Evolutionary conservation across 1,140 invertebrate genomes (phyloP).

Genomic region (Chrysoperla carnea): DNA sequence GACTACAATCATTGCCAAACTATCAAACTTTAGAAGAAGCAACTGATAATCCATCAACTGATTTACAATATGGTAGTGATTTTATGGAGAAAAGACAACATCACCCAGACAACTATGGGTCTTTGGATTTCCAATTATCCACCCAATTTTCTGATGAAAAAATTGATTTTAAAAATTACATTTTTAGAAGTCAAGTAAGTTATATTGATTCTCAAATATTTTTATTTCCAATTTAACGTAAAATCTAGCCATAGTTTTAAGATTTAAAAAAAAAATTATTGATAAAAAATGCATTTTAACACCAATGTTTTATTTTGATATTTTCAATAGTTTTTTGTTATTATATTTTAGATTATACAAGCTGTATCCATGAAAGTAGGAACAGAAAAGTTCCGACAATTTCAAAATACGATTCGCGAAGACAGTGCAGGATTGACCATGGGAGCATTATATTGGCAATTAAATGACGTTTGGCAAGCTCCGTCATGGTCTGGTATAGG

Average conservation of each 20-base stretch:
- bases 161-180: constrained; percentile 31
- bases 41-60: constrained; percentile 25
- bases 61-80: constrained; percentile 39
- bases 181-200: constrained; percentile 57
- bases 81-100: constrained; percentile 69
- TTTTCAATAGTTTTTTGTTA: constrained; percentile 11
- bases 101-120: constrained; percentile 10
- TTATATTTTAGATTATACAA: constrained; percentile 56
- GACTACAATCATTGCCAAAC: constrained; percentile 77
- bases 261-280: too few species aligned
- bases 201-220: too few species aligned
- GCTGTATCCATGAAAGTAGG: constrained; percentile 73
- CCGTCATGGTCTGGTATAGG: constrained; percentile 91
- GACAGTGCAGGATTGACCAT: constrained; percentile 63
- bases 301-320: too few species aligned
- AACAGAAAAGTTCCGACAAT: constrained; percentile 74
- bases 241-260: too few species aligned
- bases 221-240: too few species aligned
- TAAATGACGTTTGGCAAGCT: constrained; percentile 97
- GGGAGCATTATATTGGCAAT: constrained; percentile 97
- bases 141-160: constrained; percentile 25
- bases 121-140: constrained; percentile 23
- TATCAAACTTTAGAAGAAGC: constrained; percentile 37
- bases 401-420: constrained; percentile 30
- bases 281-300: too few species aligned